Conservation (phyloP, 2,888 invertebrate genomes). For the Stegophylla sp. region DNA sequence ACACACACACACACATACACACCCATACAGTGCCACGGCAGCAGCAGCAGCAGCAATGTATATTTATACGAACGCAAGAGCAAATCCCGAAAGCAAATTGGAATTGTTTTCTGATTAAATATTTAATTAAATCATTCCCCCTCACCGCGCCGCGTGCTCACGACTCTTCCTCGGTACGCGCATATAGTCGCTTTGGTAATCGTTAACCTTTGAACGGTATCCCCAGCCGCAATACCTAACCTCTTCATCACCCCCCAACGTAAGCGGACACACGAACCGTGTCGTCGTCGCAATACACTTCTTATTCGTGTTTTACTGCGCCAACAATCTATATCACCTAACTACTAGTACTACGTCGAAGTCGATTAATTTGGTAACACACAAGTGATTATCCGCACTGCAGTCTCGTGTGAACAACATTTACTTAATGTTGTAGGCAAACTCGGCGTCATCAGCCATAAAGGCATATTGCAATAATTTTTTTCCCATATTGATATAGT, state of each 20-base stretch:
- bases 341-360: too few relatives aligned
- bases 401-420: too few relatives aligned
- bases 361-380: too few relatives aligned
- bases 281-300: background rate
- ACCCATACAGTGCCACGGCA: background rate
- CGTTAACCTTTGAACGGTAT: conserved; percentile 43
- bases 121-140: conserved; percentile 61
- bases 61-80: background rate
- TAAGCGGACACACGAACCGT: background rate
- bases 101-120: conserved; percentile 62
- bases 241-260: background rate
- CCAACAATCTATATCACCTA: too few relatives aligned
- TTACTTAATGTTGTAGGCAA: too few relatives aligned
- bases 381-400: too few relatives aligned
- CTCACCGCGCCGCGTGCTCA: background rate
- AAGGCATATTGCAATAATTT: too few relatives aligned
- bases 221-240: too few relatives aligned
- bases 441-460: too few relatives aligned
- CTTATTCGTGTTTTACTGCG: too few relatives aligned
- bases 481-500: too few relatives aligned
- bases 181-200: conserved; percentile 12
- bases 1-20: too few relatives aligned
- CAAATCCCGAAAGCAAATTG: conserved; percentile 60
- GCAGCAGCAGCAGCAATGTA: background rate
- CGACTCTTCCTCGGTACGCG: conserved; percentile 1